A percentile compares a stretch with the other conserved stretches of the same genome.
Conservation (phyloP, 2,888 invertebrate species). For the Xestia c-nigrum region DNA sequence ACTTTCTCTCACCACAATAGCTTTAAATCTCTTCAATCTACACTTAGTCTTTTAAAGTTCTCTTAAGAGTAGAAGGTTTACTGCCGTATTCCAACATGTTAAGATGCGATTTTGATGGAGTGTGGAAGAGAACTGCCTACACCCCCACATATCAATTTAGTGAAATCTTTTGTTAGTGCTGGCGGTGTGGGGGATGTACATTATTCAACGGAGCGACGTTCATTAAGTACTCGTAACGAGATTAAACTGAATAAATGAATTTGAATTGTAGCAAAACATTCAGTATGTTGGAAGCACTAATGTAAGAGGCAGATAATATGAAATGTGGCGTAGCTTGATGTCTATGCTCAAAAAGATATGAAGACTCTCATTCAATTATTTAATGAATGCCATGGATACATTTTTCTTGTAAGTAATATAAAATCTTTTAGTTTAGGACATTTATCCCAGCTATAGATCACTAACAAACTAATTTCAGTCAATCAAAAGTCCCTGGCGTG, state of each 20-base stretch:
- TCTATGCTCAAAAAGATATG: background rate
- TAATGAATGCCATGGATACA: background rate
- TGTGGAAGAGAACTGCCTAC: conserved; percentile 26
- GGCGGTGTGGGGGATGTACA: conserved; percentile 52
- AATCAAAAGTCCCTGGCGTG: conserved; percentile 8
- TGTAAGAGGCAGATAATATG: conserved; percentile 8
- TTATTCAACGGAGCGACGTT: conserved; percentile 69
- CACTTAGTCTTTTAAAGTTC: conserved; percentile 5
- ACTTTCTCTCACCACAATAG: conserved; percentile 9
- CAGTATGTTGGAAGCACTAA: conserved; percentile 9
- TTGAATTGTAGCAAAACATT: conserved; percentile 66
- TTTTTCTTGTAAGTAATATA: background rate
- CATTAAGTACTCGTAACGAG: conserved; percentile 71
- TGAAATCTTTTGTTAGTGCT: conserved; percentile 54
- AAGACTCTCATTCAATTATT: background rate
- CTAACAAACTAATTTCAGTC: background rate
- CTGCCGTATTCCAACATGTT: conserved; percentile 17
- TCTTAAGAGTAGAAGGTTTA: conserved; percentile 8
- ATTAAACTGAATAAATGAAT: conserved; percentile 72
- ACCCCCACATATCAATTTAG: conserved; percentile 51
- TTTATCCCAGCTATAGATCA: background rate
- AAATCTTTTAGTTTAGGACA: background rate
- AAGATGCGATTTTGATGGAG: conserved; percentile 26
- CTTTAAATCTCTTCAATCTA: conserved; percentile 22
- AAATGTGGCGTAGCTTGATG: conserved; percentile 1